A percentile compares a stretch with the other conserved stretches of the same genome.
These are phyloP conservation scores for Ormyrus thymus DNA, from an alignment of 2,888 invertebrate genomes.

Conservation along the genomic window DNA sequence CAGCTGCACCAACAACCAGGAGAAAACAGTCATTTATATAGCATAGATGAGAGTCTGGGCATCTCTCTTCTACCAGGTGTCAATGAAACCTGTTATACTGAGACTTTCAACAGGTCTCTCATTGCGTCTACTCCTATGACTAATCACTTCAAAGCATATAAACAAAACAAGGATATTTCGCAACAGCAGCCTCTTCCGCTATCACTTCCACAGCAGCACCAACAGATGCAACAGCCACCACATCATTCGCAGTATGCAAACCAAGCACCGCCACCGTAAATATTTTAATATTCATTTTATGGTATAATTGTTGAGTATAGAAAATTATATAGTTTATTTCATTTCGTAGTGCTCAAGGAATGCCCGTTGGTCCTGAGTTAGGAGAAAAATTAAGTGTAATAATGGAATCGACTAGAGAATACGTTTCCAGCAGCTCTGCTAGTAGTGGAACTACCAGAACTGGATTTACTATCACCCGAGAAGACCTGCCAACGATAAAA, in stretches of 20 bases:
- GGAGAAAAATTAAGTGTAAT: conserved; percentile 78
- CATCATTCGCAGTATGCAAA: conserved; percentile 39
- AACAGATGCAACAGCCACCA: conserved; percentile 3
- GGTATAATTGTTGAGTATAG: neutral
- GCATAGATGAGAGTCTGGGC: conserved; percentile 70
- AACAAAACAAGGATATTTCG: conserved; percentile 49
- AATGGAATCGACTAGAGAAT: conserved; percentile 81
- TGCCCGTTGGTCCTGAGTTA: conserved; percentile 58
- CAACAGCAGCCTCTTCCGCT: conserved; percentile 24
- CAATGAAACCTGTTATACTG: conserved; percentile 70
- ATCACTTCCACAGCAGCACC: neutral
- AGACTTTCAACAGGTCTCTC: conserved; percentile 67
- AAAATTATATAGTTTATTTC: conserved; percentile 5
- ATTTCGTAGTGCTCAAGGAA: conserved; percentile 58
- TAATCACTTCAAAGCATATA: conserved; percentile 67
- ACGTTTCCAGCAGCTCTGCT: conserved; percentile 76
- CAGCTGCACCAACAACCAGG: conserved; percentile 45
- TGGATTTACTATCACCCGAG: conserved; percentile 67
- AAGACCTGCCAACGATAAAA: conserved; percentile 67
- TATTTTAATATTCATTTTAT: conserved; percentile 2
- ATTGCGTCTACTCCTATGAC: conserved; percentile 71
- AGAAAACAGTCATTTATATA: conserved; percentile 64
- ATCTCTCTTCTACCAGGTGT: conserved; percentile 65
- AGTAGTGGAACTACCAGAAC: conserved; percentile 66
- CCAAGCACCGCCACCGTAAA: conserved; percentile 41